Base-by-base conservation (phyloP, 2,888 invertebrate genomes). In the Aspidiotus destructor region DNA sequence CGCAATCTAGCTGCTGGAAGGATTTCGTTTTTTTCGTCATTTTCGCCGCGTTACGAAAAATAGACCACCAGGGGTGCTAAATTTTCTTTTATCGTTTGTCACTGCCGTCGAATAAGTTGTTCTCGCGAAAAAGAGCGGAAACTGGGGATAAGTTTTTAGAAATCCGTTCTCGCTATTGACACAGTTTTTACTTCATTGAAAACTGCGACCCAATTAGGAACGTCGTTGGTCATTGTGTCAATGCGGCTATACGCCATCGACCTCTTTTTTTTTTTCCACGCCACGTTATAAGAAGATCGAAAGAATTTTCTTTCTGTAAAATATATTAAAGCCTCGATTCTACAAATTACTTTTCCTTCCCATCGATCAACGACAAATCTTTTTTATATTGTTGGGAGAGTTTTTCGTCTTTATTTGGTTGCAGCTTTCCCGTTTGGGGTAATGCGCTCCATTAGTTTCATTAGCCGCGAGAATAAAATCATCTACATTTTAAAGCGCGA, bases 271-370 rank as follows among this genome's bases (percentile, higher is more conserved):
- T 28, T 48, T 48, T 48, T 48, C 6, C n/a, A 11, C n/a, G 2
- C n/a, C 48, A 13, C 48, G 48, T 6, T 3, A 48, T 13, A 13
- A 48, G 48, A 48, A 48, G 48, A n/a, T 13, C 48, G n/a, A n/a
- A 48, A 1, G 48, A 28, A 62, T 44, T 44, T 62, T 62, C 62
- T 15, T 62, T 62, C 44, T 62, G 44, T 62, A 62, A 62, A 62
- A 62, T 62, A 62, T 62, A 28, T 28, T 28, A 28, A 17, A 62
- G 42, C 48, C 62, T 62, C 62, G n/a, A 62, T 62, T 62, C 44
- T 62, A 62, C 62, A 62, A 62, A 62, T 62, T 62, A 62, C 62
- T 48, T 62, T 62, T 41, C 5, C 10, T 61, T 61, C 61, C 44
- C 28, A 28, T 16, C 48, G 48, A 48, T 48, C 48, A 48, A 48